Percentiles rank a stretch among this genome's conserved stretches.
Conservation (phyloP, 2,797 vertebrate genomes). For the Sebastolobus altivelis region DNA sequence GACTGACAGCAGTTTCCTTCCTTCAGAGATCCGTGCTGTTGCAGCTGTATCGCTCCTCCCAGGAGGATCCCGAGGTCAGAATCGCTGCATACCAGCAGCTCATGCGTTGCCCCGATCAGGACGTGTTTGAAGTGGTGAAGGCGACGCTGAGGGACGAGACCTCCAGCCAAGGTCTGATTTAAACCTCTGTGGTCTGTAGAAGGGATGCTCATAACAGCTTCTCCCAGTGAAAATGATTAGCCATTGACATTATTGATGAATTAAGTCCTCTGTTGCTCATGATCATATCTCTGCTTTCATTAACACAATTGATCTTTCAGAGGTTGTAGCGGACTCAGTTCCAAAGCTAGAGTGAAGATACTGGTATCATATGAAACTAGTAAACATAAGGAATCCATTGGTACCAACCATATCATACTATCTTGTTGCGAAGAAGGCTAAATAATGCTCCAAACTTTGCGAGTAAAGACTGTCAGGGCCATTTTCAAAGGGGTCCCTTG, state of each 20-base stretch:
- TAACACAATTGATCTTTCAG: no score
- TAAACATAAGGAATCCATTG: no score
- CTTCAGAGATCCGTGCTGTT: slow-evolving; percentile 84
- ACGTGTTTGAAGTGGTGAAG: slow-evolving; percentile 85
- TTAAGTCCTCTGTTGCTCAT: neutral
- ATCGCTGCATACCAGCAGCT: slow-evolving; percentile 90
- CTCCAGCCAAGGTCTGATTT: slow-evolving; percentile 89
- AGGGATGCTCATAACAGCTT: neutral
- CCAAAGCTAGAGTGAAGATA: no score
- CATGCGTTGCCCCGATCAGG: slow-evolving; percentile 87
- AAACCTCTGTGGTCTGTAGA: neutral
- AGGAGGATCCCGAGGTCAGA: slow-evolving; percentile 89
- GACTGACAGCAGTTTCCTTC: slow-evolving; percentile 72
- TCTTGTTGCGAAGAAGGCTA: no score
- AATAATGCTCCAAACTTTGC: no score
- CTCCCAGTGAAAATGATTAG: neutral
- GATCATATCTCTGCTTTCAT: neutral
- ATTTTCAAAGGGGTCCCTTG: no score
- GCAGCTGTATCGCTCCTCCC: slow-evolving; percentile 83
- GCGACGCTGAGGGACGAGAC: slow-evolving; percentile 84
- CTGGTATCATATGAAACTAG: no score
- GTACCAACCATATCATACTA: no score
- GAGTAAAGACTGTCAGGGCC: no score
- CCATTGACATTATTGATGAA: neutral
- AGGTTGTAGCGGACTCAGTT: no score